Base-by-base conservation (phyloP, 2,113 vertebrate species). In the Psilopsiagon aurifrons region DNA sequence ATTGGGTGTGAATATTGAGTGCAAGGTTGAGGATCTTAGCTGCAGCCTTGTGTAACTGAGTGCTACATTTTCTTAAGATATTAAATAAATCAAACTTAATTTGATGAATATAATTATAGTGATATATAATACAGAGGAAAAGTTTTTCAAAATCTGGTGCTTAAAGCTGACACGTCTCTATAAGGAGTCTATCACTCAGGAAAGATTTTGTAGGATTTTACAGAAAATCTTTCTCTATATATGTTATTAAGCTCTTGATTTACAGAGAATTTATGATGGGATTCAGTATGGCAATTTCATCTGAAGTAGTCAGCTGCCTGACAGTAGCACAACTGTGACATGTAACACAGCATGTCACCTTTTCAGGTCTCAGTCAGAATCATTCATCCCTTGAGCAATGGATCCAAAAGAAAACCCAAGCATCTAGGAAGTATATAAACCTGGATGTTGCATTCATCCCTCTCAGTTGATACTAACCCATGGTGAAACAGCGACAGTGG, bases 121-220 rank as follows among this genome's bases (percentile, higher is more conserved):
- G 37, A 74, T 39, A 62, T 1, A 64, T 10, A 55, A 23, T 11
- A 64, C 1, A 74, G 29, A 93, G 33, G 14, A 81, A 83, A 85
- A 68, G 8, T n/a, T 68, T 17, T 35, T 59, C 15, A 8, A 24
- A 88, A 87, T 33, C 13, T 7, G 0, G 0, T 59, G 44, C 43
- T 89, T 79, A 64, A 55, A 87, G 52, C 41, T 90, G 88, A 49
- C 28, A 57, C 5, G 57, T n/a, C 52, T 51, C 41, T 35, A 39
- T 7, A 27, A 79, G 44, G 78, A 69, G 29, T 9, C 2, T 33
- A 31, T n/a, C 3, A 69, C 25, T 81, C 14, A 17, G 71, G 80
- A 78, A 57, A 52, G 33, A 41, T 73, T 86, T 77, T 67, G 24
- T 37, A 78, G 29, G 37, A 57, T 57, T 84, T 84, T 71, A 83